Evolutionary conservation across 2,113 vertebrate genomes (phyloP).

Genomic region (Embiotoca jacksoni): DNA sequence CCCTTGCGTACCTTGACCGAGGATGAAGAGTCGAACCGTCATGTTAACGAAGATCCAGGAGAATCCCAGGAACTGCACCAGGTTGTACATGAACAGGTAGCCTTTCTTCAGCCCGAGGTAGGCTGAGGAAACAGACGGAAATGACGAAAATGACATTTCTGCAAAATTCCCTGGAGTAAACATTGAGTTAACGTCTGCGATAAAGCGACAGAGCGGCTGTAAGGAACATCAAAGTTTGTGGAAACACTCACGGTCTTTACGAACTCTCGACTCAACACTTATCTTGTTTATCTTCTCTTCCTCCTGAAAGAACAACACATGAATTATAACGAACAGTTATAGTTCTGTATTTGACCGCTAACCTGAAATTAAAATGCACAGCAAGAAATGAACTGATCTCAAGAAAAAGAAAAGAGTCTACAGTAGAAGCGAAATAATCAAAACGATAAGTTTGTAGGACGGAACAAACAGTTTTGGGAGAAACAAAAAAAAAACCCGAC

Average conservation of each 20-base stretch:
- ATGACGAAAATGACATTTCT: neutral
- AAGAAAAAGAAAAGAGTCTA: too few relatives aligned
- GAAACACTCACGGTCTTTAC: conserved; percentile 91
- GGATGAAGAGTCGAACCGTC: conserved; percentile 92
- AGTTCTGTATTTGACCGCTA: too few relatives aligned
- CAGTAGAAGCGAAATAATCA: too few relatives aligned
- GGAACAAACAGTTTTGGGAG: too few relatives aligned
- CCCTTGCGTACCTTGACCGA: conserved; percentile 88
- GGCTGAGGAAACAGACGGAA: conserved; percentile 52
- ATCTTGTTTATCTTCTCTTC: conserved; percentile 93
- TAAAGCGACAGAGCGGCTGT: neutral
- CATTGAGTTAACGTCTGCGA: too few relatives aligned
- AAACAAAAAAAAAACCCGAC: too few relatives aligned
- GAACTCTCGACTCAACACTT: conserved; percentile 91
- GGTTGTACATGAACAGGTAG: conserved; percentile 95
- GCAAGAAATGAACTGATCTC: too few relatives aligned
- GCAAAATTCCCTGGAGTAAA: too few relatives aligned
- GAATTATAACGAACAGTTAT: too few relatives aligned
- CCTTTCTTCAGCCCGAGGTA: conserved; percentile 88
- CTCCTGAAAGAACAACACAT: conserved; percentile 80
- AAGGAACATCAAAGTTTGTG: neutral
- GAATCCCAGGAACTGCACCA: conserved; percentile 96
- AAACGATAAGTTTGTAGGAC: too few relatives aligned
- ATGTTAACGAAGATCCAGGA: conserved; percentile 97
- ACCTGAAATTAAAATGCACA: too few relatives aligned